Evolutionary conservation across 2,797 vertebrate species (phyloP).

Genomic region (Pachyuromys duprasi): DNA sequence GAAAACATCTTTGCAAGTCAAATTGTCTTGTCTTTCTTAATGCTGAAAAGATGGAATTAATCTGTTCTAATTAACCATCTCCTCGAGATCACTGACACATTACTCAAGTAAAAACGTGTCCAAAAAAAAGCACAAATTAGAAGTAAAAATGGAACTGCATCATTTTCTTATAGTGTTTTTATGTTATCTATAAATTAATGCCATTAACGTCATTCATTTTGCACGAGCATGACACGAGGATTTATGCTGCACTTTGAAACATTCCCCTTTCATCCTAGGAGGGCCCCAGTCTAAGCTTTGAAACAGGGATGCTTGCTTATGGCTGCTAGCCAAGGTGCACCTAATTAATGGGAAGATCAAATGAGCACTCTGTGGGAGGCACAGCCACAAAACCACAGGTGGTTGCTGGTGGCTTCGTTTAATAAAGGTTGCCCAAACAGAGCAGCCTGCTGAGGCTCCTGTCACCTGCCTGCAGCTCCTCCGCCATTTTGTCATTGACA

Average conservation of each 20-base stretch:
- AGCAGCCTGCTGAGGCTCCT: constrained; percentile 43
- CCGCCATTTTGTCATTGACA: constrained; percentile 76
- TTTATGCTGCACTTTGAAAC: constrained; percentile 76
- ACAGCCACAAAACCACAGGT: constrained; percentile 67
- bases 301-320: constrained; percentile 54
- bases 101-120: constrained; percentile 40
- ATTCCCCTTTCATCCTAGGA: constrained; percentile 68
- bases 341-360: constrained; percentile 79
- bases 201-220: constrained; percentile 69
- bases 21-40: constrained; percentile 65
- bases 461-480: constrained; percentile 13
- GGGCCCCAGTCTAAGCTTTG: constrained; percentile 71
- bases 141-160: constrained; percentile 64
- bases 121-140: constrained; percentile 53
- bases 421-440: constrained; percentile 70
- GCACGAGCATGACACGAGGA: constrained; percentile 63
- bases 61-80: constrained; percentile 70
- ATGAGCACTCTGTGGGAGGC: constrained; percentile 53
- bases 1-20: constrained; percentile 50
- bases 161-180: constrained; percentile 66
- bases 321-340: constrained; percentile 75
- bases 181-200: constrained; percentile 74
- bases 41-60: constrained; percentile 51
- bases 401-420: constrained; percentile 51
- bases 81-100: constrained; percentile 41